A percentile compares a stretch with the other conserved stretches of the same genome.
phyloP scores from a whole-genome alignment of 2,113 vertebrate species.

The Zosterops borbonicus region DNA sequence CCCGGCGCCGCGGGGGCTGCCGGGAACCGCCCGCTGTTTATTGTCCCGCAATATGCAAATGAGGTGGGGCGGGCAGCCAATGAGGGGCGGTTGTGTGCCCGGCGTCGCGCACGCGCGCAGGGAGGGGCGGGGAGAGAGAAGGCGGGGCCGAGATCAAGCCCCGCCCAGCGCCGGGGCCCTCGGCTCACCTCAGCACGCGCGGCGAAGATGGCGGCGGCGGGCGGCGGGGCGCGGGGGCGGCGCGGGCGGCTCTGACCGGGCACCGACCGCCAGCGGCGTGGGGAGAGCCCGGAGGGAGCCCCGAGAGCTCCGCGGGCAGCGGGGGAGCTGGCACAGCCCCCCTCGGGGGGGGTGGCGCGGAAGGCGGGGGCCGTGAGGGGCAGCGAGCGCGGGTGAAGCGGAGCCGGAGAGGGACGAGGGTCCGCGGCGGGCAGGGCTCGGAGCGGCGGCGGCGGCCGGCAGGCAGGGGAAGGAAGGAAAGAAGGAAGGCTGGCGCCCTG shows the following conservation, averaged over 20 bases:
- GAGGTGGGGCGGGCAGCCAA: neutral
- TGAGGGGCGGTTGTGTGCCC: neutral
- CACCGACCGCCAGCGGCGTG: too few relatives aligned
- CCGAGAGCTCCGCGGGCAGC: neutral
- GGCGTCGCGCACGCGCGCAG: neutral
- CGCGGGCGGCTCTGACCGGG: too few relatives aligned
- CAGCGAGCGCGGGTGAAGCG: neutral
- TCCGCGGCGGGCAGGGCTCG: slow-evolving; percentile 10
- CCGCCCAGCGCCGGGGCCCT: too few relatives aligned
- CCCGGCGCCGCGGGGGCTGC: neutral
- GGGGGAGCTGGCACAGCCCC: neutral
- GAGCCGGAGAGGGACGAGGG: neutral
- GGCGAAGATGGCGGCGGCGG: too few relatives aligned
- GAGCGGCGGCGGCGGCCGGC: neutral
- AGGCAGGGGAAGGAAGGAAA: neutral
- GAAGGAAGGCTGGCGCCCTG: slow-evolving; percentile 33
- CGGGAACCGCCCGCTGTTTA: neutral
- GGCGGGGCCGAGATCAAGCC: neutral
- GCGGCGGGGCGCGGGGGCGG: too few relatives aligned
- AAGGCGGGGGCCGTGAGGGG: neutral
- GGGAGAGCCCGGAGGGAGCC: too few relatives aligned
- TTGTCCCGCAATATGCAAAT: slow-evolving; percentile 45
- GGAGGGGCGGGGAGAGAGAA: neutral
- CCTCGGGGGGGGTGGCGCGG: neutral
- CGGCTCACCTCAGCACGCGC: too few relatives aligned